Evolutionary conservation across 1,140 invertebrate genomes (phyloP), one percentile per base, ranked within the genome.

Genomic region (Rhopalosiphum padi): DNA sequence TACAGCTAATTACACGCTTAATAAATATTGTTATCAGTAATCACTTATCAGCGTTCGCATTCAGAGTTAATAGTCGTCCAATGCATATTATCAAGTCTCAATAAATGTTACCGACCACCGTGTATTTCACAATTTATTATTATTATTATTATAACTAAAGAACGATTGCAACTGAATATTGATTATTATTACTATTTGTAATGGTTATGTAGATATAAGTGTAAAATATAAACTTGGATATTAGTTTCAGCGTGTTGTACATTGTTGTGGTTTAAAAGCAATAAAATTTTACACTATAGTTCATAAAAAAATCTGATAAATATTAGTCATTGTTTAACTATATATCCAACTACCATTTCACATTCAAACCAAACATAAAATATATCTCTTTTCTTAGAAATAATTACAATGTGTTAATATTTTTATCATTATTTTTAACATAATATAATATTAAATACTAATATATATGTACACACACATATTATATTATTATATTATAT

Each of bases 261-360:
- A 92, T 92, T 92, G 90, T 92, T 92, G 90, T 51, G 68, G 68
- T 51, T 51, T 83, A 77, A 92, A 92, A 83, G 68, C 46, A 48
- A 83, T 92, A 83, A 83, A 83, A n/a, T 83, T 83, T 51, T 83
- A 48, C 43, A 48, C 90, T 23, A 18, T n/a, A 37, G 90, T 48
- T 82, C 46, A 55, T 93, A 92, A 82, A 91, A 92, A 83, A 86
- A 86, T 93, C 91, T 86, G 91, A 93, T 93, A 93, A 93, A 93
- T 85, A 85, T 92, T 92, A 85, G 82, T 86, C 48, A 85, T 86
- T 86, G 91, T 93, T 93, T 53, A 48, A 48, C 82, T 53, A 37
- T 23, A 82, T n/a, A 82, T 90, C 25, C 43, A 53, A 43, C 55
- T 68, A 90, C 37, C 9, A 35, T 21, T 41, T 68, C 11, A 90